Base-by-base conservation (phyloP, 2,888 invertebrate species). In the Epirrita christyi region DNA sequence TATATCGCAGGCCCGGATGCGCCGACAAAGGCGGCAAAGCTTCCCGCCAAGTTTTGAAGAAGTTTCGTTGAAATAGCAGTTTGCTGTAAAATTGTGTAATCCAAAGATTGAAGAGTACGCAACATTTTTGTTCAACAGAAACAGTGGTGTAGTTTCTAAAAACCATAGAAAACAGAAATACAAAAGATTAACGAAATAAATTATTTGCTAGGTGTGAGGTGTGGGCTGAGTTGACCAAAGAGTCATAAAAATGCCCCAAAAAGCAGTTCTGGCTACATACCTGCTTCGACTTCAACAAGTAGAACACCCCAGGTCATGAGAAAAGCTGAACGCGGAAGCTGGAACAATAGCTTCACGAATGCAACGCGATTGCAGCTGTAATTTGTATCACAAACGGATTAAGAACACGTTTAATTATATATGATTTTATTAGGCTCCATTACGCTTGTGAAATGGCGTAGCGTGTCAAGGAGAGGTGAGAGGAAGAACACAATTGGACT, bases 241-340 rank as follows among this genome's bases (percentile, higher is more conserved):
- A n/a, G n/a, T n/a, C n/a, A n/a, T n/a, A n/a, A n/a, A n/a, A n/a
- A n/a, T n/a, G 6, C 40, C 36, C n/a, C 2, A 2, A 11, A n/a
- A 9, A 50, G 7, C 11, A 28, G 14, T 10, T 47, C 59, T 59
- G 7, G 15, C 21, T 59, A 32, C 42, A 13, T 32, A 36, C 54
- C 59, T 44, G 50, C 9, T 10, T 27, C n/a, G 10, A 50, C 34
- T 32, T 11, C 37, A 38, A 48, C 28, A 44, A 61, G 59, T 64
- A 37, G 61, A 64, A 40, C 64, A 55, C 47, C 45, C 8, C 60
- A 15, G 61, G 61, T 61, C 59, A 61, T 64, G 64, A 46, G 63
- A 63, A 58, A 55, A 48, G 45, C 54, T 50, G 52, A 56, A 54
- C 61, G 45, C 58, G 61, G 61, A 64, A 64, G 61, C 55, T 38